Percentiles rank a stretch among this genome's conserved stretches.
Conservation (phyloP, 2,113 vertebrate species). For the Mixornis gularis region DNA sequence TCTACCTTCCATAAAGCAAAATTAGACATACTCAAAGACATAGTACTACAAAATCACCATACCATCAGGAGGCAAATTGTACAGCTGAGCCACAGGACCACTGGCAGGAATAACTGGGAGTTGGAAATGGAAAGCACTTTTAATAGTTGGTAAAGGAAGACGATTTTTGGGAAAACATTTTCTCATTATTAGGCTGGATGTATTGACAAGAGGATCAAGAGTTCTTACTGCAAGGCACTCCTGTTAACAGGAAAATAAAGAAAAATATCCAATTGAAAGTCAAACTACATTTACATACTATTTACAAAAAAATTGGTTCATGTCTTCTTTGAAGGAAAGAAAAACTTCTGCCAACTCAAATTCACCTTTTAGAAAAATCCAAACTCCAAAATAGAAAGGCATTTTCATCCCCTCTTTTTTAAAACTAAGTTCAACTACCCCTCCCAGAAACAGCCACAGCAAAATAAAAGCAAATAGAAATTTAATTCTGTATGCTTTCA, state of each 20-base stretch:
- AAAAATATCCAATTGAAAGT: neutral
- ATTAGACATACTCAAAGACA: neutral
- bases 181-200: slow-evolving; percentile 96
- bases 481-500: neutral
- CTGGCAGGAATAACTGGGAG: slow-evolving; percentile 82
- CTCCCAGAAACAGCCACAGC: neutral
- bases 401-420: fast-evolving
- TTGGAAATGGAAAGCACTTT: slow-evolving; percentile 86
- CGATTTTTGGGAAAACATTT: slow-evolving; percentile 99
- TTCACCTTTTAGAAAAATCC: neutral
- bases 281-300: neutral
- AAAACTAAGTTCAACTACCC: neutral
- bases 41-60: slow-evolving; percentile 14
- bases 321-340: neutral
- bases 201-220: slow-evolving; percentile 92
- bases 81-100: slow-evolving; percentile 89
- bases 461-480: neutral
- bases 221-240: slow-evolving; percentile 94
- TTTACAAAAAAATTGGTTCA: neutral
- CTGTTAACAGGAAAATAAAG: slow-evolving; percentile 66
- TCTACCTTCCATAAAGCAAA: neutral
- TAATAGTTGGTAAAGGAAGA: slow-evolving; percentile 92
- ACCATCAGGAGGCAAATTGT: slow-evolving; percentile 89
- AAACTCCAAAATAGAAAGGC: neutral
- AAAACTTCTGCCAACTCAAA: neutral